These are phyloP conservation scores for Sepiola atlantica DNA, from an alignment of 2,888 invertebrate species.

Conservation along the genomic window DNA sequence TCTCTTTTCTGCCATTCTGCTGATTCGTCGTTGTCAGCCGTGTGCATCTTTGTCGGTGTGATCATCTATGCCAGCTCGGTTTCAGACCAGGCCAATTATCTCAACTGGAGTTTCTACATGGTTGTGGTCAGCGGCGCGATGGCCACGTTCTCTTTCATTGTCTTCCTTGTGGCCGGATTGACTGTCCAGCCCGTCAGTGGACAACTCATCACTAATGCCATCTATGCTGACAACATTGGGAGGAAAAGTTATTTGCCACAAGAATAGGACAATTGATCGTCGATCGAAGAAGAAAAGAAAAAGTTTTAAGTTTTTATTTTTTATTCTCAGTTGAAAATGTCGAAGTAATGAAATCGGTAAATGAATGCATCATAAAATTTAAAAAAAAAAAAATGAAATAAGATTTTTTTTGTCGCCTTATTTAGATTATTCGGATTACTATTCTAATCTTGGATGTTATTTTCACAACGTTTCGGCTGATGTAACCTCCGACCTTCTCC, in stretches of 20 bases:
- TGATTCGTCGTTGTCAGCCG: not conserved
- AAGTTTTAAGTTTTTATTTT: not conserved
- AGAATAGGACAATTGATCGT: not conserved
- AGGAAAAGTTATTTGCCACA: conserved; percentile 19
- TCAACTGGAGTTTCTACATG: conserved; percentile 34
- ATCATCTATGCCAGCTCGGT: not conserved
- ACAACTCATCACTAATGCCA: not conserved
- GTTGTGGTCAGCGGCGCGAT: not conserved
- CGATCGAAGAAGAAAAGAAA: no score
- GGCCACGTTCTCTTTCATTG: not conserved
- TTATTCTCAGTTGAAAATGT: not conserved
- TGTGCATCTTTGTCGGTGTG: not conserved
- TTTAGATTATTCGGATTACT: no score
- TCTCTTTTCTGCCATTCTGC: no score
- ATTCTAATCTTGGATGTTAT: not conserved
- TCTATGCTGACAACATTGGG: conserved; percentile 15
- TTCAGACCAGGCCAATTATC: no score
- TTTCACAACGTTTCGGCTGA: not conserved
- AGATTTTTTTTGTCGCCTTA: no score
- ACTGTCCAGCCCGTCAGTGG: not conserved
- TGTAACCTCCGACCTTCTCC: no score
- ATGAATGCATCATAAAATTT: not conserved
- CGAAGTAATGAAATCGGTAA: not conserved
- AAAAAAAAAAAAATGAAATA: not conserved
- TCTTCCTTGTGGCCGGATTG: not conserved